phyloP scores from a whole-genome alignment of 2,888 invertebrate species.

The Melanargia galathea region DNA sequence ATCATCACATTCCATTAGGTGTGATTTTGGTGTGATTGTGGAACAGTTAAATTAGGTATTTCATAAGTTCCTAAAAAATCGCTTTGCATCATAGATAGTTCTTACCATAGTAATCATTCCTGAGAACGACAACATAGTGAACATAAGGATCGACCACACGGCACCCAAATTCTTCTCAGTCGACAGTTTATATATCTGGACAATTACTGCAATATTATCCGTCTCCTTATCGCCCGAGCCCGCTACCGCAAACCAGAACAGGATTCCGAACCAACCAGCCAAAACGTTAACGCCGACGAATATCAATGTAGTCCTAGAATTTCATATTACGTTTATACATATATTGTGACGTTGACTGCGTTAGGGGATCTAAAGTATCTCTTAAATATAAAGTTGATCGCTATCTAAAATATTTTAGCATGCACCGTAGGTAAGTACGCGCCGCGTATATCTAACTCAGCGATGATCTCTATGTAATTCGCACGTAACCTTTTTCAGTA shows the following conservation, averaged over 20 bases:
- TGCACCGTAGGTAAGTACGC: too few species aligned
- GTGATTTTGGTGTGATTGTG: too few species aligned
- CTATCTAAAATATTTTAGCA: too few species aligned
- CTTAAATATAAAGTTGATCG: too few species aligned
- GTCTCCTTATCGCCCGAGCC: slow-evolving; percentile 48
- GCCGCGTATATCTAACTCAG: too few species aligned
- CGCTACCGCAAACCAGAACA: slow-evolving; percentile 64
- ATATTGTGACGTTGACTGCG: background rate
- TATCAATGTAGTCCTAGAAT: slow-evolving; percentile 58
- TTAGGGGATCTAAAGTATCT: too few species aligned
- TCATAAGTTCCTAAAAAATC: background rate
- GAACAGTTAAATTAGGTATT: too few species aligned
- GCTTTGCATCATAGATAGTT: background rate
- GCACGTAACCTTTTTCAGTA: too few species aligned
- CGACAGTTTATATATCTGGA: slow-evolving; percentile 54
- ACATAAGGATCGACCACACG: slow-evolving; percentile 59
- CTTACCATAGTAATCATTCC: slow-evolving; percentile 66
- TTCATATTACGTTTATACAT: background rate
- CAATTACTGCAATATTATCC: slow-evolving; percentile 55
- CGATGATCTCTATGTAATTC: too few species aligned
- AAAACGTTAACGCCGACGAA: slow-evolving; percentile 55
- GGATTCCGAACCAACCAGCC: slow-evolving; percentile 56
- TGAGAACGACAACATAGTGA: slow-evolving; percentile 56
- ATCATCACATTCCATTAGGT: too few species aligned
- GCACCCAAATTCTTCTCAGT: slow-evolving; percentile 44